Base-by-base conservation (phyloP, 1,140 invertebrate species). In the Plectrocnemia conspersa region DNA sequence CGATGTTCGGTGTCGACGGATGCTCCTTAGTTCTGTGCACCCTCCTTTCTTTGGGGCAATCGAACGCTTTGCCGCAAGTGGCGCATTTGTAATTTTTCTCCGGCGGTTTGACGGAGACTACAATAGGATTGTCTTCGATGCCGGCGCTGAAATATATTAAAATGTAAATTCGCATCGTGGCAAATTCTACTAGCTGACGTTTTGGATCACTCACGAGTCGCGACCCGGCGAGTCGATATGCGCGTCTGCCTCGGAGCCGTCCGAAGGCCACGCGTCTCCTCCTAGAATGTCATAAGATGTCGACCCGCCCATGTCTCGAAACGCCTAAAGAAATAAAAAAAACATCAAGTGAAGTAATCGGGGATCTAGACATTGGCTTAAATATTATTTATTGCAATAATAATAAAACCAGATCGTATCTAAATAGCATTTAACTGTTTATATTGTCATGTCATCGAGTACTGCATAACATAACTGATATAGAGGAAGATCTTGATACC, bases 221-320 rank as follows among this genome's bases (percentile, higher is more conserved):
- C 72, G 68, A 33, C 63, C 62, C 42, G 69, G 71, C 27, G 74
- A 70, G 18, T 50, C 68, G 3, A 60, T 33, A n/a, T 66, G 64
- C 18, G 70, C 64, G 38, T 80, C 78, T 27, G 72, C 73, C 56
- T 83, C 81, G 0, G 82, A 83, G n/a, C 77, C 78, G 58, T 85
- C 82, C 0, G 81, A 83, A 46, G 79, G 77, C 82, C 82, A 85
- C 55, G 77, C 79, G 62, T 84, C 83, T 1, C 81, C 73, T 0
- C 81, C 82, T 63, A 84, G 76, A 7, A 84, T 64, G 63, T 85
- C 82, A 62, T 83, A 84, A 1, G 81, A 79, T 27, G 81, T 79
- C 3, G 80, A 75, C 47, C 81, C 76, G 45, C 80, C 75, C 11
- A 79, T 77, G 58, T 80, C 78, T 27, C 76, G 72, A 61, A 81